Evolutionary conservation across 2,797 vertebrate genomes (phyloP).

Genomic region (Trachurus trachurus): DNA sequence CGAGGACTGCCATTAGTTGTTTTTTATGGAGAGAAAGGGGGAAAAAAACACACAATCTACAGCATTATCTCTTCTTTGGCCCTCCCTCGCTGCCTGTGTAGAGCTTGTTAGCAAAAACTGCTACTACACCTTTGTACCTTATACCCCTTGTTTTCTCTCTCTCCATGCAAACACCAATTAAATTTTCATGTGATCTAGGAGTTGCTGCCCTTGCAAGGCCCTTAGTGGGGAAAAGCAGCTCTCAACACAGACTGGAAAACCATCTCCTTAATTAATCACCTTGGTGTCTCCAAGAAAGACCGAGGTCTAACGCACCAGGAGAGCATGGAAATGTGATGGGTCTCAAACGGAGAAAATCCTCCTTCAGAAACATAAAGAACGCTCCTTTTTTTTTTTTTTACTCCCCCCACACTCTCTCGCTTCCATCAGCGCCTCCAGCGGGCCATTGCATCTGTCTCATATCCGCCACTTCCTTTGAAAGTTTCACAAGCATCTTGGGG

Average conservation of each 20-base stretch:
- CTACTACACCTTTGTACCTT: constrained; percentile 22
- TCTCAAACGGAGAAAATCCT: constrained; percentile 31
- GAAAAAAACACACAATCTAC: constrained; percentile 3
- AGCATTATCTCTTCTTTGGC: constrained; percentile 41
- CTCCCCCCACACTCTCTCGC: background rate
- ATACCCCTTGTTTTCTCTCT: constrained; percentile 35
- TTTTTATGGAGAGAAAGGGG: constrained; percentile 5
- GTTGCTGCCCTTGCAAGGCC: constrained; percentile 30
- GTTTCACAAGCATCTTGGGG: constrained; percentile 43
- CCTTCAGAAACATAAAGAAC: constrained; percentile 1
- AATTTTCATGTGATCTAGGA: constrained; percentile 68
- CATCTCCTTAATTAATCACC: constrained; percentile 63
- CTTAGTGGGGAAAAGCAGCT: constrained; percentile 5
- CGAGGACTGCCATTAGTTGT: constrained; percentile 46
- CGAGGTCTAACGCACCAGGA: constrained; percentile 21
- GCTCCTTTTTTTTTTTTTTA: background rate
- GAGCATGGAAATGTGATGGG: constrained; percentile 10
- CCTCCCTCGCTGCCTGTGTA: constrained; percentile 21
- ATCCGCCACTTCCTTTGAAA: constrained; percentile 57
- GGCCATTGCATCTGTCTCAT: constrained; percentile 53
- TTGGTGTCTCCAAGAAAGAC: constrained; percentile 38
- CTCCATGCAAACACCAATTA: constrained; percentile 68
- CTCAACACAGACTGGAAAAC: constrained; percentile 29
- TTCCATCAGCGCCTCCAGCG: constrained; percentile 46
- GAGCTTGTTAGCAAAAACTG: constrained; percentile 58